Evolutionary conservation across 2,113 vertebrate species (phyloP).

Genomic region (Chaetodon trifascialis): DNA sequence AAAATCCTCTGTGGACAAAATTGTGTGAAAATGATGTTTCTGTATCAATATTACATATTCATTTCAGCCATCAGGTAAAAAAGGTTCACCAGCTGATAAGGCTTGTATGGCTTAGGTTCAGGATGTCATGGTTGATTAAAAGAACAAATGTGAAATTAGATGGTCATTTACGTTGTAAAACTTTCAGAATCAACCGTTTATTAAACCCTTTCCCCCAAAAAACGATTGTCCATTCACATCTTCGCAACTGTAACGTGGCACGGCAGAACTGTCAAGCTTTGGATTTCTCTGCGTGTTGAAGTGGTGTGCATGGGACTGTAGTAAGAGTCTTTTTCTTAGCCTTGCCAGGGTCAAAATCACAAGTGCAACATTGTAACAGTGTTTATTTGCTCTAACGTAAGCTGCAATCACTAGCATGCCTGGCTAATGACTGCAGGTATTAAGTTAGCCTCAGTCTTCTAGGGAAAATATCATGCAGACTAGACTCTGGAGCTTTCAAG

Average conservation of each 20-base stretch:
- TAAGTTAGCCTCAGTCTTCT: too few species aligned
- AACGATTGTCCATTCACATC: not conserved
- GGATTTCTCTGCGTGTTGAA: not conserved
- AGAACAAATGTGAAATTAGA: not conserved
- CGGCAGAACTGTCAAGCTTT: too few species aligned
- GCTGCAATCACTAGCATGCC: not conserved
- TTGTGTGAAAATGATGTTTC: too few species aligned
- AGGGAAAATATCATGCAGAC: too few species aligned
- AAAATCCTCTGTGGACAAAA: too few species aligned
- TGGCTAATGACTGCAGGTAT: not conserved
- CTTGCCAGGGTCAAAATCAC: not conserved
- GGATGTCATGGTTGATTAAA: not conserved
- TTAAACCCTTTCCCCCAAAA: not conserved
- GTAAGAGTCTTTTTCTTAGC: not conserved
- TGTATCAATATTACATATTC: not conserved
- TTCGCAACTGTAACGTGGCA: not conserved
- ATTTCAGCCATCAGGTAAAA: too few species aligned
- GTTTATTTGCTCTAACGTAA: not conserved
- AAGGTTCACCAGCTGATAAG: not conserved
- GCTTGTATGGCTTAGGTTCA: not conserved
- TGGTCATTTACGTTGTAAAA: not conserved
- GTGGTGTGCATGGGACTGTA: not conserved
- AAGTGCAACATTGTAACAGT: not conserved
- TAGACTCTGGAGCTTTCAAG: too few species aligned
- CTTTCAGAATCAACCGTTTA: not conserved